Evolutionary conservation across 64 coral and sea anemone genomes (phyloP), one percentile per base, ranked within the genome.

Genomic region (Trachythela sp.): DNA sequence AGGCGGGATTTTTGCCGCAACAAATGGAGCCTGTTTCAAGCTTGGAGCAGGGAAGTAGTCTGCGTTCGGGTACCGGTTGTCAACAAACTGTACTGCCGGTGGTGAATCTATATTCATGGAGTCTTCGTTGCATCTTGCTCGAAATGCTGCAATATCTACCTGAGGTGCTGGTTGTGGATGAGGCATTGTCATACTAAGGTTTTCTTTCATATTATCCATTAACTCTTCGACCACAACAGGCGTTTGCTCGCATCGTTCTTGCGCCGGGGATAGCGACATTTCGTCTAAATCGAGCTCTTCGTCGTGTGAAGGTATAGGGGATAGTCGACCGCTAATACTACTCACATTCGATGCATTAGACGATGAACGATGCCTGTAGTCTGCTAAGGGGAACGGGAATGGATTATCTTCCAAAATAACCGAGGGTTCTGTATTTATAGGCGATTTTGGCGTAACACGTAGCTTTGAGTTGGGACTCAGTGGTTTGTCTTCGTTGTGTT

Each of bases 121-220:
- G 56, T 64, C 56, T 6, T 64, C 56, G 56, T 64, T 64, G 56
- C 56, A 64, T n/a, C 56, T 20, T 8, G 56, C 56, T 1, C 56
- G 56, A 64, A n/a, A 64, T 64, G 56, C 56, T 64, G 56, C 20
- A 64, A 64, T 64, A 64, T 64, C 56, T 64, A 18, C 56, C 17
- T 64, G 56, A 45, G 42, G 42, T 45, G 42, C 4, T 45, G 42
- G 4, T n/a, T 64, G 56, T 34, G 75, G 33, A 5, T 80, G 75
- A 39, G 2, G 13, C 75, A 13, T 80, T 10, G 37, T 30, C 75
- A 80, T 80, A 11, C 5, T 68, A 2, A 68, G 59, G 59, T 68
- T 68, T 68, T 80, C 75, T 39, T 80, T 80, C 27, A 80, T 80
- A 39, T 80, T 80, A 80, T 80, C 75, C 75, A 80, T 80, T 15